Evolutionary conservation across 2,888 invertebrate species (phyloP).

Genomic region (Calliphora vomitoria): DNA sequence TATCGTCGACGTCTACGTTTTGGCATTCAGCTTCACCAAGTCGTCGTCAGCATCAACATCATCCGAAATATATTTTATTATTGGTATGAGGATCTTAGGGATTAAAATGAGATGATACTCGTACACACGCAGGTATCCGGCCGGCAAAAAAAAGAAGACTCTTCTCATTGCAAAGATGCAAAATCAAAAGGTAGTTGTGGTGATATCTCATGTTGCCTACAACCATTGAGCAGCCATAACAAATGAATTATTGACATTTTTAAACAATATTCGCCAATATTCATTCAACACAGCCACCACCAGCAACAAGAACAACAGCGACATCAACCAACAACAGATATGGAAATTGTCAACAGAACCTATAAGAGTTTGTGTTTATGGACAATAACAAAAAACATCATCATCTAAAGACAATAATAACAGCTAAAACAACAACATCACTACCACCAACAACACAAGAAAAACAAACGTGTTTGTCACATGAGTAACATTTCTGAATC

Average conservation of each 20-base stretch:
- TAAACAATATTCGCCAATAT: constrained; percentile 84
- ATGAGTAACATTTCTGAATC: constrained; percentile 37
- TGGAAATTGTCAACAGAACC: constrained; percentile 73
- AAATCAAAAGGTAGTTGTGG: constrained; percentile 60
- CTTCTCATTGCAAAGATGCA: constrained; percentile 34
- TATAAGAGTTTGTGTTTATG: constrained; percentile 48
- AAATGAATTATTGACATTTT: constrained; percentile 85
- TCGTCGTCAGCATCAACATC: constrained; percentile 20
- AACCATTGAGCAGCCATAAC: constrained; percentile 84
- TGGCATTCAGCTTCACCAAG: constrained; percentile 24
- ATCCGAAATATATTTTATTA: constrained; percentile 62
- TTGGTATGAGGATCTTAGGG: constrained; percentile 55
- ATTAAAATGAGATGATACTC: constrained; percentile 52
- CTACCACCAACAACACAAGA: constrained; percentile 27
- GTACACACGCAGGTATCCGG: neutral
- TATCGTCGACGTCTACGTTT: neutral
- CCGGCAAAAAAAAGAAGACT: neutral
- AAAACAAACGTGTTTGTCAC: constrained; percentile 67
- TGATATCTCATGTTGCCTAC: constrained; percentile 81
- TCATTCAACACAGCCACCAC: constrained; percentile 75
- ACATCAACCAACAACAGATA: constrained; percentile 49
- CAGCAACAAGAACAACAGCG: constrained; percentile 21
- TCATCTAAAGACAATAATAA: constrained; percentile 36
- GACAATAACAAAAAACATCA: constrained; percentile 29
- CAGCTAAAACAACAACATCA: constrained; percentile 17